These are phyloP conservation scores for Cataglyphis cursor DNA, from an alignment of 2,888 invertebrate genomes.

Conservation along the genomic window DNA sequence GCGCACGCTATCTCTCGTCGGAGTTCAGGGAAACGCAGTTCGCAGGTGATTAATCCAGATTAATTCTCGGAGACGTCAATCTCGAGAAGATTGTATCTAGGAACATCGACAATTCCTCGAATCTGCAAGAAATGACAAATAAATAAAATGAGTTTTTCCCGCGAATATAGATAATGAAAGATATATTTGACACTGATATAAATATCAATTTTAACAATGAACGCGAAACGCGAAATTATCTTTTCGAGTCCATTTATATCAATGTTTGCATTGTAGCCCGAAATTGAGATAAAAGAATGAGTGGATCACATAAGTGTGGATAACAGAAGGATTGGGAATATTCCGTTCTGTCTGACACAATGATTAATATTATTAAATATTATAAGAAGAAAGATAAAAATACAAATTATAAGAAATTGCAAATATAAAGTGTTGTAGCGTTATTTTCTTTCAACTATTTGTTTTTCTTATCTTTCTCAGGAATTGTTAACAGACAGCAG, in stretches of 20 bases:
- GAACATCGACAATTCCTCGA: neutral
- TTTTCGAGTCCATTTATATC: neutral
- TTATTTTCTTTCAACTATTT: conserved; percentile 1
- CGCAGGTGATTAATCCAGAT: conserved; percentile 77
- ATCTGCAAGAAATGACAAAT: conserved; percentile 7
- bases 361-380: neutral
- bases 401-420: conserved; percentile 7
- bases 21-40: conserved; percentile 84
- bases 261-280: neutral
- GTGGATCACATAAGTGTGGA: neutral
- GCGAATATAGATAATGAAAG: conserved; percentile 1
- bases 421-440: neutral
- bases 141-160: neutral
- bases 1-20: conserved; percentile 87
- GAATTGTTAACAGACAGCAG: conserved; percentile 90
- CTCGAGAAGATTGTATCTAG: neutral
- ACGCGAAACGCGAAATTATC: neutral
- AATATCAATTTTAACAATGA: neutral
- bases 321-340: neutral
- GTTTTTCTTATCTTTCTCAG: conserved; percentile 82
- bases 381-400: neutral
- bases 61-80: neutral
- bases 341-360: neutral
- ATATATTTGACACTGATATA: neutral
- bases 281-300: conserved; percentile 17